Conservation (phyloP, 2,888 invertebrate genomes). For the Leptinotarsa haldemani region DNA sequence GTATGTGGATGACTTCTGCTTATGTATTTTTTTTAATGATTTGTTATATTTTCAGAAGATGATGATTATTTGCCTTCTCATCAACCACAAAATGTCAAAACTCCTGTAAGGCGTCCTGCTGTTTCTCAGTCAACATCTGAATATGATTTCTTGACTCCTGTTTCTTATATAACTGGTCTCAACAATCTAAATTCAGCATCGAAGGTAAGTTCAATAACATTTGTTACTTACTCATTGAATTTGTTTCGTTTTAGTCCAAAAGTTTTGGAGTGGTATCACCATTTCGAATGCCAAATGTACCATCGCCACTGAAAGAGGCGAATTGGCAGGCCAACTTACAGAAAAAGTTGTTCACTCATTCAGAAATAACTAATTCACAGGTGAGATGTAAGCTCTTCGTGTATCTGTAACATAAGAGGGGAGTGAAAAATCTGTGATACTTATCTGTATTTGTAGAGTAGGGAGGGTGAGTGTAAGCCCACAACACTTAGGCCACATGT, state of each 20-base stretch:
- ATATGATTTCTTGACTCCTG: slow-evolving; percentile 66
- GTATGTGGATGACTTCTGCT: slow-evolving; percentile 33
- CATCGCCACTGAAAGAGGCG: slow-evolving; percentile 55
- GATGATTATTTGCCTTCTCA: slow-evolving; percentile 58
- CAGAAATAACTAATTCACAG: slow-evolving; percentile 60
- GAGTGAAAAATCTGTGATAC: too few relatives aligned
- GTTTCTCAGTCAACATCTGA: slow-evolving; percentile 52
- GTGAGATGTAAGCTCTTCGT: slow-evolving; percentile 29
- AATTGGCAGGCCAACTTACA: slow-evolving; percentile 54
- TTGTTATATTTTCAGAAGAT: slow-evolving; percentile 48
- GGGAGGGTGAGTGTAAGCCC: too few relatives aligned
- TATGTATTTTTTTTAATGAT: slow-evolving; percentile 8
- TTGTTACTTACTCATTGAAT: slow-evolving; percentile 20
- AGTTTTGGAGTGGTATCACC: slow-evolving; percentile 52
- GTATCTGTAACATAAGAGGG: too few relatives aligned
- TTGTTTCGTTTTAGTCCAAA: slow-evolving; percentile 38
- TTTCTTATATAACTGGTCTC: slow-evolving; percentile 65
- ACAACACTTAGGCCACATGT: too few relatives aligned
- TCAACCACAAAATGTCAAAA: slow-evolving; percentile 54
- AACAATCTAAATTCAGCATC: slow-evolving; percentile 61
- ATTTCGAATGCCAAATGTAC: slow-evolving; percentile 51
- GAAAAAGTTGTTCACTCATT: slow-evolving; percentile 64
- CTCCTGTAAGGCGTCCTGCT: slow-evolving; percentile 49
- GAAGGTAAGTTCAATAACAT: slow-evolving; percentile 54
- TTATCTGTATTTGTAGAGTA: too few relatives aligned